Conservation (phyloP, 1,140 invertebrate genomes). For the Drosophila subpulchrella region DNA sequence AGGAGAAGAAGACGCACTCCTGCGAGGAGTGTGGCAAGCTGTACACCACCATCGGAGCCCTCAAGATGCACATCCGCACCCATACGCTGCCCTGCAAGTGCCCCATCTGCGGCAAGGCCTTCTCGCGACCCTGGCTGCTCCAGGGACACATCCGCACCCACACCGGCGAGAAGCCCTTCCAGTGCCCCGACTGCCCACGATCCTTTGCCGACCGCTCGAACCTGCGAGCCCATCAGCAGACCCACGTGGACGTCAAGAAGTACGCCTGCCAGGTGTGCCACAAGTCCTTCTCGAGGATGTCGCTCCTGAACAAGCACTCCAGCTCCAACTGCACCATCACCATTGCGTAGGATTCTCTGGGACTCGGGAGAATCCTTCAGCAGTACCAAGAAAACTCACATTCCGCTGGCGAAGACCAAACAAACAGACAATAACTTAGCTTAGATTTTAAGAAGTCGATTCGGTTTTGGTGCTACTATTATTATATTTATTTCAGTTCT, state of each 20-base stretch:
- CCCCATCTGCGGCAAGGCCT: conserved; percentile 97
- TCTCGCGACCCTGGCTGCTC: conserved; percentile 97
- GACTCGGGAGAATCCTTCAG: background rate
- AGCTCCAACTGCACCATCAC: conserved; percentile 84
- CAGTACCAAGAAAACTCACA: conserved; percentile 36
- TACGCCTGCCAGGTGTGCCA: conserved; percentile 86
- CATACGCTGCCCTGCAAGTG: conserved; percentile 98
- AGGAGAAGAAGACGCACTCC: conserved; percentile 85
- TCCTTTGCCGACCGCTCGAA: conserved; percentile 97
- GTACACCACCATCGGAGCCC: conserved; percentile 86
- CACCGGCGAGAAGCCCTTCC: conserved; percentile 96
- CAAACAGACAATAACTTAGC: conserved; percentile 66
- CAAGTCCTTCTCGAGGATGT: conserved; percentile 93
- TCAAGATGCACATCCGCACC: conserved; percentile 89
- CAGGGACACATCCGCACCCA: conserved; percentile 97
- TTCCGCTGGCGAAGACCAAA: conserved; percentile 79
- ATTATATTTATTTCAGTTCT: conserved; percentile 58
- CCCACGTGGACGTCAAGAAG: conserved; percentile 86
- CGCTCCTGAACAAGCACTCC: conserved; percentile 94
- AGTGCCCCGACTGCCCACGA: conserved; percentile 96
- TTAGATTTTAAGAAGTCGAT: conserved; percentile 46
- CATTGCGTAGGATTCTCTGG: conserved; percentile 59
- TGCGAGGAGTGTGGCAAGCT: conserved; percentile 86
- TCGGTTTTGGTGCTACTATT: conserved; percentile 75
- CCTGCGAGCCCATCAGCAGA: conserved; percentile 89